Evolutionary conservation across 30 jellyfish, hydroid and myxozoan genomes (phyloP), one percentile per base, ranked within the genome.

Genomic region (Aurelia sp.): DNA sequence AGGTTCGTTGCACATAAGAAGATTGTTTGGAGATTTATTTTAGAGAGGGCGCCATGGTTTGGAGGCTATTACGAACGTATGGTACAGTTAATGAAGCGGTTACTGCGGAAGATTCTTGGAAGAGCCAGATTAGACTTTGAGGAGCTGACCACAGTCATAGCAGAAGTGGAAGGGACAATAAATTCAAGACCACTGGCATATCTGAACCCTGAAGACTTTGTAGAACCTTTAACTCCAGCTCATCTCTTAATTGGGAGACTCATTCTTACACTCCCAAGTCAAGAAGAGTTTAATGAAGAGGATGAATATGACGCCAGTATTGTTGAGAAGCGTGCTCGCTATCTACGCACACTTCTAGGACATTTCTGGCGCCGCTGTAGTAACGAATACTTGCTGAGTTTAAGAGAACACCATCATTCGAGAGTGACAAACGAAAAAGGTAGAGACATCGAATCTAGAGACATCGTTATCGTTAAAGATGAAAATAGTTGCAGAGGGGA

Each of bases 41-140:
- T 73, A 18, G 85, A 73, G 48, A 73, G 48, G 37, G 85, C 78
- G 79, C 85, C 85, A 17, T 73, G 85, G 85, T 73, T 73, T 53
- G 85, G 85, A 33, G 78, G 78, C 48, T 73, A 8, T 73, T 73
- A 73, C 79, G 76, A 73, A 27, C 79, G 44, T 15, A 73, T 73
- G 76, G 85, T 73, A 6, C 79, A 73, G n/a, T n/a, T n/a, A n/a
- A n/a, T n/a, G n/a, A n/a, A n/a, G n/a, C n/a, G n/a, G n/a, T n/a
- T n/a, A n/a, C n/a, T n/a, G n/a, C n/a, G n/a, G n/a, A n/a, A n/a
- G n/a, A n/a, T n/a, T n/a, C n/a, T n/a, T n/a, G n/a, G 79, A 8
- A 12, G 77, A 37, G 37, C 79, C 37, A 73, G 37, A 16, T 79
- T 11, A 11, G 33, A 6, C 37, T 73, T n/a, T n/a, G n/a, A n/a